Base-by-base conservation (phyloP, 2,797 vertebrate genomes). In the Phalloptychus januarius region DNA sequence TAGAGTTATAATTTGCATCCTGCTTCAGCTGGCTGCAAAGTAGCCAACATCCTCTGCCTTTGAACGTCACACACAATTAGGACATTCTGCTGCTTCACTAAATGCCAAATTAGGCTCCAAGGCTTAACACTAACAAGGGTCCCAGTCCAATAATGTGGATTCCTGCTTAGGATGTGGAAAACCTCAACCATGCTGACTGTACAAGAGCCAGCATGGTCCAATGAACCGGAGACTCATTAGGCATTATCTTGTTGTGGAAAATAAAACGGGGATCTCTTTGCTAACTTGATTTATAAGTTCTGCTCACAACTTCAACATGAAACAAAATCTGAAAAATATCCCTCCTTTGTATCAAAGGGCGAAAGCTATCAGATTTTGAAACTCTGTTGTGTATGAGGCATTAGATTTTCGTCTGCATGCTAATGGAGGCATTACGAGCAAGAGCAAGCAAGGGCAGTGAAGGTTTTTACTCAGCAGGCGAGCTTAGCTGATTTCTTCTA, bases 51-150 rank as follows among this genome's bases (percentile, higher is more conserved):
- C 79, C 71, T 83, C 79, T 80, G 83, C 90, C 87, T 87, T 16
- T 42, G 87, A 83, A 90, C 82, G 84, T 90, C 79, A 84, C 81
- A 78, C 89, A 86, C 87, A 91, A 94, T 93, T 93, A 94, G 86
- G 82, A 48, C 80, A 79, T 92, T 90, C 77, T 92, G 89, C 90
- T 90, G 88, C 85, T 77, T 92, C 67, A 77, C 91, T 91, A 91
- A 93, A 93, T 89, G 86, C 85, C 91, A 89, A 90, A 92, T 93
- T 92, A 75, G 77, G 75, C 88, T 89, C 80, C 67, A 77, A 90
- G 87, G 86, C 82, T 89, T 85, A 84, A 74, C 80, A 81, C 85
- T 87, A 91, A 90, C 86, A 88, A 91, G 89, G 83, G 84, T 81
- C 85, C 85, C 82, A 78, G 79, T 81, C 75, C 86, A 89, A 88